A percentile compares a stretch with the other conserved stretches of the same genome.
phyloP scores from a whole-genome alignment of 1,140 invertebrate species.

The Drosophila suzukii region DNA sequence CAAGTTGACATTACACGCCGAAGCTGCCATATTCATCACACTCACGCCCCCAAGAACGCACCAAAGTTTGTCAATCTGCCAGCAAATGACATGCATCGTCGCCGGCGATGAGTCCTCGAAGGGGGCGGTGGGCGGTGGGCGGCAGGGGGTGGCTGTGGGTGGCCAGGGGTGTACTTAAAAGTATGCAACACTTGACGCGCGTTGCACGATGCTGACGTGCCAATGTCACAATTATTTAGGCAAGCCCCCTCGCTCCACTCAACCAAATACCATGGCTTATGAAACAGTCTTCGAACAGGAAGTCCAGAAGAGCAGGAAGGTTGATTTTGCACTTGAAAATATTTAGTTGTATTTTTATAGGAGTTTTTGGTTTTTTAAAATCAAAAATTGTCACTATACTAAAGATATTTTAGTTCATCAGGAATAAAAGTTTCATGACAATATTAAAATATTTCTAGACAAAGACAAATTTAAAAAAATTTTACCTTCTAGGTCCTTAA shows the following conservation, averaged over 20 bases:
- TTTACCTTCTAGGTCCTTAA: no score
- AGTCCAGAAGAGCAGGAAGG: not conserved
- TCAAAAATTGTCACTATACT: no score
- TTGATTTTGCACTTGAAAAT: slow-evolving; percentile 3
- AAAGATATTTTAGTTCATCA: no score
- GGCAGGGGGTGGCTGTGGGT: not conserved
- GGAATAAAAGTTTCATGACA: no score
- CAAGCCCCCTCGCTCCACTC: not conserved
- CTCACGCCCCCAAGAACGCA: slow-evolving; percentile 20
- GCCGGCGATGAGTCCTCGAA: slow-evolving; percentile 34
- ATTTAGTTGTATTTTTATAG: no score
- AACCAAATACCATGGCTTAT: slow-evolving; percentile 27
- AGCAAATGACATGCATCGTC: slow-evolving; percentile 76
- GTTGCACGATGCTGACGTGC: slow-evolving; percentile 51
- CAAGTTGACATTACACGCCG: slow-evolving; percentile 75
- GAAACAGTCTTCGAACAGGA: slow-evolving; percentile 18
- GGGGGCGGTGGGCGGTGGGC: not conserved
- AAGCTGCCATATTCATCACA: slow-evolving; percentile 64
- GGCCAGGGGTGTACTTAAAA: slow-evolving; percentile 42
- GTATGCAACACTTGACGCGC: slow-evolving; percentile 72
- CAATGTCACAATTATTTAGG: slow-evolving; percentile 82
- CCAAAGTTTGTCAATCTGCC: slow-evolving; percentile 74
- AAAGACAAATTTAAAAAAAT: no score
- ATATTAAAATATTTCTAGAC: no score
- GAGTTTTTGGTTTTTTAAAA: no score